These are phyloP conservation scores for Drosophila lowei DNA, from an alignment of 1,140 invertebrate genomes.

Conservation along the genomic window DNA sequence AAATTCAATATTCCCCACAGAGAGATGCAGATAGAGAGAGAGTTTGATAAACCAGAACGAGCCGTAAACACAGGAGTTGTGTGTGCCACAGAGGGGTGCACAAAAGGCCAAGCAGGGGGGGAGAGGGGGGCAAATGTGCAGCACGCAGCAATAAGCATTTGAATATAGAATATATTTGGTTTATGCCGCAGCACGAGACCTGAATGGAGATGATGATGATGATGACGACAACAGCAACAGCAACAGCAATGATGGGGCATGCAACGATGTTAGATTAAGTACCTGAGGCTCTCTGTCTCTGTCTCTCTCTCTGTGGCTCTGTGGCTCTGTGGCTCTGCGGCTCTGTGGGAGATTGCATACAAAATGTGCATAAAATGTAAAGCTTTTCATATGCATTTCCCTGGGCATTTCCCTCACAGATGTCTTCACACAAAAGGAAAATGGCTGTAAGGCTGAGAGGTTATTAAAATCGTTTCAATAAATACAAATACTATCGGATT, in stretches of 20 bases:
- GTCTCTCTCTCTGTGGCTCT: too few relatives aligned
- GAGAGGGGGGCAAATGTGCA: not conserved
- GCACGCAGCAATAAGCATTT: constrained; percentile 5
- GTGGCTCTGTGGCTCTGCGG: not conserved
- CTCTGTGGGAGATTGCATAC: constrained; percentile 12
- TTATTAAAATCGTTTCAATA: constrained; percentile 5
- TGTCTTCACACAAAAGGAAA: not conserved
- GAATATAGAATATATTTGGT: constrained; percentile 25
- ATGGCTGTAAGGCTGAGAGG: too few relatives aligned
- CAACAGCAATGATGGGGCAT: not conserved
- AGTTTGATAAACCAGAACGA: not conserved
- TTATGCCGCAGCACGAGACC: constrained; percentile 10
- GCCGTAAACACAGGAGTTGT: not conserved
- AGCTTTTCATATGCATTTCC: constrained; percentile 37
- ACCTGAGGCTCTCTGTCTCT: constrained; percentile 2
- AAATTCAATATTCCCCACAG: constrained; percentile 14
- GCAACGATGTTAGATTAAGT: constrained; percentile 20
- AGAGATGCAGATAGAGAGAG: not conserved
- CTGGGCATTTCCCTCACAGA: constrained; percentile 17
- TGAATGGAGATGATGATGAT: constrained; percentile 41
- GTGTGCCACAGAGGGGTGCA: not conserved
- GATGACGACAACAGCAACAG: constrained; percentile 20
- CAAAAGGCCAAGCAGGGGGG: not conserved
- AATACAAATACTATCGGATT: not conserved
- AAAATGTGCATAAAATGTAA: constrained; percentile 21